Evolutionary conservation across 1,140 invertebrate genomes (phyloP), one percentile per base, ranked within the genome.

Genomic region (Drosophila mojavensis): DNA sequence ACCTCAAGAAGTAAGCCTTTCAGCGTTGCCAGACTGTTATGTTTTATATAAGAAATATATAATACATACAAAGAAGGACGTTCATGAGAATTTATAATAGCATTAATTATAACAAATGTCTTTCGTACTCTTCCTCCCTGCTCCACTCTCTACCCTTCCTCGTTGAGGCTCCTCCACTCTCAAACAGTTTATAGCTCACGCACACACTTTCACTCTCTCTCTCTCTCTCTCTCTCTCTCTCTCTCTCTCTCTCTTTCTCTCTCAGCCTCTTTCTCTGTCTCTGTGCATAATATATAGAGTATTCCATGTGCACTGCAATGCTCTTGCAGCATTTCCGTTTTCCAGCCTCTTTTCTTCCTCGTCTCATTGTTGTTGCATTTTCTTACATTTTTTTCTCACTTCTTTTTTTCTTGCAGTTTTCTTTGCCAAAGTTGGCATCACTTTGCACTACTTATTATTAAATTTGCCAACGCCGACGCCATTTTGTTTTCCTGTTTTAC

Each of bases 361-460:
- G 10, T 36, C 7, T 36, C 36, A 30, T 30, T 51, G 5, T 36
- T 24, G n/a, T n/a, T 54, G 51, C 33, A 9, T 9, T 9, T 33
- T 9, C 7, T 5, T 33, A 0, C 7, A 2, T 9, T 33, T 7
- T 9, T 33, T 9, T 30, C 28, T 30, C 7, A 7, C 33, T 33
- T 33, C 7, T 10, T 33, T 9, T 2, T 9, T 7, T 17, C 13
- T 13, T 17, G 20, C 26, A 41, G 17, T 41, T 51, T 36, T 66
- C 33, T 13, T 48, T 6, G 4, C 55, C 11, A 56, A 62, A 63
- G 41, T 59, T 66, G 56, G 56, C 26, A 17, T 17, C 50, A 51
- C 17, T 73, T 73, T 62, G 58, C 62, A 76, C 63, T 73, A 47
- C 43, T 47, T 47, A 73, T 77, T 77, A 77, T 73, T 77, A 77